Base-by-base conservation (phyloP, 2,797 vertebrate genomes). In the Clarias laeviceps region DNA sequence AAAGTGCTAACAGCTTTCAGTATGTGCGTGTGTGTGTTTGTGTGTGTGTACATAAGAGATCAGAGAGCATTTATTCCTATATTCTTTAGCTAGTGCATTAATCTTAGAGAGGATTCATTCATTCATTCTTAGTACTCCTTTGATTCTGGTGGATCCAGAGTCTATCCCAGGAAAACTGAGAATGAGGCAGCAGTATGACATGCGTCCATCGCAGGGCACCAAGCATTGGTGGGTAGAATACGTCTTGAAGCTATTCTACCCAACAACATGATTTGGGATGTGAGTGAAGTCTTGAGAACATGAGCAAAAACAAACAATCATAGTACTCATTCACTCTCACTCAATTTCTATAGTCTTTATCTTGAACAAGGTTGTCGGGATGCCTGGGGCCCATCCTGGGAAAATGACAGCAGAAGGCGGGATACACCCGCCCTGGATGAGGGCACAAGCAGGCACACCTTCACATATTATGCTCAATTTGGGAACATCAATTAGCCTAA, bases 1-100 rank as follows among this genome's bases (percentile, higher is more conserved):
- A 66, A 59, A 59, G 22, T 14, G 34, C 37, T 69, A 76, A 85
- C 76, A 82, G 74, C 24, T 83, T 85, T 62, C n/a, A 70, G 45
- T 83, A 59, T 61, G 34, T n/a, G 1, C 20, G 6, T 50, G 37
- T 7, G 6, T 40, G 6, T 40, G 6, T 40, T 4, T 40, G 37
- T 45, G 45, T 45, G 61, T 18, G 66, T 68, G n/a, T 73, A 57
- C 20, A 40, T 64, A 11, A 14, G 17, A 45, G 69, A 59, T 85
- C 59, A 68, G 29, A 37, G 20, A 45, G 24, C 2, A 54, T 74
- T 74, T 6, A 27, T 32, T 22, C 27, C 73, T 32, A 74, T 7
- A 1, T 34, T 34, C n/a, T 3, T 61, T 7, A 14, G 12, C 18
- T 34, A 32, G 6, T 22, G 20, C 22, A 34, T 14, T 59, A 54